These are phyloP conservation scores for Torymus aiolomorphi DNA, from an alignment of 2,888 invertebrate species.

Conservation along the genomic window DNA sequence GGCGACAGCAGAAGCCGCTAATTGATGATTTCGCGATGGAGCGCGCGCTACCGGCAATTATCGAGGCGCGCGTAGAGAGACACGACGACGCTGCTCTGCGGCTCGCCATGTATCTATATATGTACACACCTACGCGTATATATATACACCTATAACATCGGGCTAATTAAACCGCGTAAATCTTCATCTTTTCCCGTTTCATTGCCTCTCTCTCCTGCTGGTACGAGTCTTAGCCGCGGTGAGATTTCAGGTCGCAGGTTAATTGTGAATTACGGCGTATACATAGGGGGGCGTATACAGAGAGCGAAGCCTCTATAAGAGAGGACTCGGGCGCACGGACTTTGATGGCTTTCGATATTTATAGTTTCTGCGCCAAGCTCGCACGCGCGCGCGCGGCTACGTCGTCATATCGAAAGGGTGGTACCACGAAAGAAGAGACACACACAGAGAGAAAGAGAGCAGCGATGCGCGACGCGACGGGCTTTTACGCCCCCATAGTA, in stretches of 20 bases:
- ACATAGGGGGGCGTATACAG: neutral
- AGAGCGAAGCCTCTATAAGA: too few species aligned
- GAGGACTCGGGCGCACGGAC: conserved; percentile 1
- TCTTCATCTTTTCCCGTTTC: conserved; percentile 47
- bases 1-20: conserved; percentile 28
- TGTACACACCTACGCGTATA: neutral
- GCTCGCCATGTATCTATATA: neutral
- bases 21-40: conserved; percentile 44
- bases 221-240: neutral
- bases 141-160: neutral
- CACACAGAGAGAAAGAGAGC: neutral
- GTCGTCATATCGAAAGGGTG: conserved; percentile 30
- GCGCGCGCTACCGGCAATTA: conserved; percentile 40
- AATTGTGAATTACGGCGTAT: conserved; percentile 52
- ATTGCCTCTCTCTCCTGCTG: neutral
- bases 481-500: conserved; percentile 30
- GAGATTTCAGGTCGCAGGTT: conserved; percentile 45
- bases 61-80: conserved; percentile 11
- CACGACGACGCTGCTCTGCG: neutral
- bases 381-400: neutral
- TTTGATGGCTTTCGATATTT: conserved; percentile 49
- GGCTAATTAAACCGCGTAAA: conserved; percentile 57
- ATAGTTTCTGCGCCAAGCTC: conserved; percentile 4
- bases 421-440: too few species aligned
- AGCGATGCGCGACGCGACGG: neutral